Evolutionary conservation across 2,888 invertebrate genomes (phyloP).

Genomic region (Oscheius sp.): DNA sequence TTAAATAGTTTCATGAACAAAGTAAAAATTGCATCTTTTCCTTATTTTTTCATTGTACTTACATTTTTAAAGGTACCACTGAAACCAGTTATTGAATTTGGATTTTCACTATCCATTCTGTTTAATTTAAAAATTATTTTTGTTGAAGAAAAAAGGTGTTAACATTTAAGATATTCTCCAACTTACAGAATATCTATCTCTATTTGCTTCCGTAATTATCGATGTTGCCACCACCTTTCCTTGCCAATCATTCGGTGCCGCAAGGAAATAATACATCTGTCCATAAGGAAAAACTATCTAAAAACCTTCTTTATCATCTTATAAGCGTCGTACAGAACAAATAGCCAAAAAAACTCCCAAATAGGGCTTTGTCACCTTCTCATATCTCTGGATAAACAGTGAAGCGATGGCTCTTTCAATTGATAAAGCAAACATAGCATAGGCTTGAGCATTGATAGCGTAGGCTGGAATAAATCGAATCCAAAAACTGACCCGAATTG

Average conservation of each 20-base stretch:
- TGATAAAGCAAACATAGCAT: conserved; percentile 5
- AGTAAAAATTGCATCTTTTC: too few species aligned
- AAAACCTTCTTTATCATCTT: too few species aligned
- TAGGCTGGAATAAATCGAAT: conserved; percentile 15
- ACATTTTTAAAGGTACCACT: too few species aligned
- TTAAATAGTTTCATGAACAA: too few species aligned
- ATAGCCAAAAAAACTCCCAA: neutral
- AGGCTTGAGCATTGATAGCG: conserved; percentile 19
- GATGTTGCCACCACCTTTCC: neutral
- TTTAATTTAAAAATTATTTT: too few species aligned
- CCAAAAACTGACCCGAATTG: conserved; percentile 16
- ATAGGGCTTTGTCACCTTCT: neutral
- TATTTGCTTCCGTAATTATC: conserved; percentile 4
- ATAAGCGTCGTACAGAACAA: too few species aligned
- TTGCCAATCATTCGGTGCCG: neutral
- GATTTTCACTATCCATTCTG: too few species aligned
- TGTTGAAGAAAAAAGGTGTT: too few species aligned
- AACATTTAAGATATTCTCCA: too few species aligned
- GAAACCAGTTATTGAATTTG: too few species aligned
- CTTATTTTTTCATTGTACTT: too few species aligned
- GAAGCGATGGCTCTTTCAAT: conserved; percentile 10
- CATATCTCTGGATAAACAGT: neutral
- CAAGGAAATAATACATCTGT: neutral
- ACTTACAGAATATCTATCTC: neutral
- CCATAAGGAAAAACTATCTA: neutral